Percentiles rank a stretch among this genome's conserved stretches.
These are phyloP conservation scores for Illadopsis cleaveri DNA, from an alignment of 2,113 vertebrate genomes.

Conservation along the genomic window DNA sequence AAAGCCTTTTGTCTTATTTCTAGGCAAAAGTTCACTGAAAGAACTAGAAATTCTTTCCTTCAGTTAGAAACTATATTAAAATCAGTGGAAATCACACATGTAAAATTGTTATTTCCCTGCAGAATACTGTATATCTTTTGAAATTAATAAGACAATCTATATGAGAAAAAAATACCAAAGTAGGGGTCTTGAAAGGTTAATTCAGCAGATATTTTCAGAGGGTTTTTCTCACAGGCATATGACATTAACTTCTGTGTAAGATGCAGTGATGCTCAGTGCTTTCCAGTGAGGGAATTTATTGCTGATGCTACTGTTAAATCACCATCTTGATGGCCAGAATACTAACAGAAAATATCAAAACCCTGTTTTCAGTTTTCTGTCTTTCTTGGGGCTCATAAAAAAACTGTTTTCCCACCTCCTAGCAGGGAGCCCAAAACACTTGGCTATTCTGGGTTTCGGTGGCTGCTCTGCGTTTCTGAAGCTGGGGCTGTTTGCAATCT, in stretches of 20 bases:
- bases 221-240: neutral
- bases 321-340: neutral
- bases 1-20: neutral
- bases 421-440: conserved; percentile 30
- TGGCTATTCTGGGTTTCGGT: neutral
- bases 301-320: neutral
- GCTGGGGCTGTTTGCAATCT: conserved; percentile 13
- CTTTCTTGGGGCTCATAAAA: neutral
- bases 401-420: neutral
- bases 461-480: conserved; percentile 27
- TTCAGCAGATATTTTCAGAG: neutral
- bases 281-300: neutral
- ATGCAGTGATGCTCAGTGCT: neutral
- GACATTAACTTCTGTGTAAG: neutral
- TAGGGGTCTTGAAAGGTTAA: neutral
- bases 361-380: neutral
- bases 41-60: neutral
- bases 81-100: neutral
- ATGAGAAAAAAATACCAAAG: neutral
- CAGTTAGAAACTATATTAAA: neutral
- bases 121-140: neutral
- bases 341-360: neutral
- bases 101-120: neutral
- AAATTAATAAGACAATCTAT: neutral
- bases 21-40: neutral